Conservation (phyloP, 92 coral and sea anemone species). For the Zoanthus sociatus region DNA sequence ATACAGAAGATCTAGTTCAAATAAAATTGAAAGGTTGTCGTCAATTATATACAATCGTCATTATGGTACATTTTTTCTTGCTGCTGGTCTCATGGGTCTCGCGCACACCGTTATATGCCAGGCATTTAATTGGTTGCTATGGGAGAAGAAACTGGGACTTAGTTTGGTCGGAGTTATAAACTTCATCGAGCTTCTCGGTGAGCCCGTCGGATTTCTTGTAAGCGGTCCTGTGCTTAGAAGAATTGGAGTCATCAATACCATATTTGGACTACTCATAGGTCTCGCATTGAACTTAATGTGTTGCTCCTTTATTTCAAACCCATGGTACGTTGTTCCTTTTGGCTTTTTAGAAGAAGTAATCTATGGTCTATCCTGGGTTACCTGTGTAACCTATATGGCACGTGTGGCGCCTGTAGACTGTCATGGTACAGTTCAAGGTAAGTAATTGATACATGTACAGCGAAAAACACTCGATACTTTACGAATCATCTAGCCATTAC, state of each 20-base stretch:
- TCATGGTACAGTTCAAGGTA: slow-evolving; percentile 85
- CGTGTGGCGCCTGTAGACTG: slow-evolving; percentile 78
- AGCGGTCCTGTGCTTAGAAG: slow-evolving; percentile 78
- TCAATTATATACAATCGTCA: slow-evolving; percentile 79
- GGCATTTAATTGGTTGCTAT: slow-evolving; percentile 70
- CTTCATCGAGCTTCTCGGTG: slow-evolving; percentile 83
- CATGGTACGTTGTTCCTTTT: slow-evolving; percentile 82
- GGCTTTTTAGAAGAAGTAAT: slow-evolving; percentile 80
- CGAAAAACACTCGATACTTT: too few relatives aligned
- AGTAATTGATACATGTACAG: not conserved
- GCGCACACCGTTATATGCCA: slow-evolving; percentile 77
- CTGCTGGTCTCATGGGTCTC: slow-evolving; percentile 85
- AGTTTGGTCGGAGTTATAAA: slow-evolving; percentile 68
- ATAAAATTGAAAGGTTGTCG: slow-evolving; percentile 65
- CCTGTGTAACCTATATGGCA: slow-evolving; percentile 78
- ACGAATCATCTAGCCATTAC: too few relatives aligned
- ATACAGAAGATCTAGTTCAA: slow-evolving; percentile 40
- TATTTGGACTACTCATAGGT: slow-evolving; percentile 73
- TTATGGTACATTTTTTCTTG: slow-evolving; percentile 69
- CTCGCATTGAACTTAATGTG: slow-evolving; percentile 70
- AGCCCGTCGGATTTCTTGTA: slow-evolving; percentile 81
- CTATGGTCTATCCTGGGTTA: slow-evolving; percentile 80
- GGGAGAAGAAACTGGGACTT: slow-evolving; percentile 66
- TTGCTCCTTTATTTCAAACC: slow-evolving; percentile 81
- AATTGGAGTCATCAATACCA: slow-evolving; percentile 80